Evolutionary conservation across 2,888 invertebrate genomes (phyloP).

Genomic region (Bellardia bayeri): DNA sequence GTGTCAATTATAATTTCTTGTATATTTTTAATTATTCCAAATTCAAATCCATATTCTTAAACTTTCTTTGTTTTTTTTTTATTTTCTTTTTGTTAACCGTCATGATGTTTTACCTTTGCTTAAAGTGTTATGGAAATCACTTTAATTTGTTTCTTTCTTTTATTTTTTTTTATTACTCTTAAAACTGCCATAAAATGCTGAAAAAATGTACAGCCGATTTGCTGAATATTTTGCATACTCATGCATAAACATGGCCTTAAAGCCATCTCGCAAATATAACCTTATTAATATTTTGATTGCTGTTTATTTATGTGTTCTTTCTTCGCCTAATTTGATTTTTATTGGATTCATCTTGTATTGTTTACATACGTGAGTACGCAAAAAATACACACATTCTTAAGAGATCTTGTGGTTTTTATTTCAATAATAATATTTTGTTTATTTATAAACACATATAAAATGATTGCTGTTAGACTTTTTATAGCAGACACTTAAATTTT

Average conservation of each 20-base stretch:
- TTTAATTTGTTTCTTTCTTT: constrained; percentile 20
- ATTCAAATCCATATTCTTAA: constrained; percentile 55
- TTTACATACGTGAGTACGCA: background rate
- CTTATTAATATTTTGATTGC: constrained; percentile 42
- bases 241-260: constrained; percentile 60
- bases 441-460: constrained; percentile 23
- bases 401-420: constrained; percentile 24
- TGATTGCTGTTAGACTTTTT: background rate
- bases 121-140: constrained; percentile 31
- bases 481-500: background rate
- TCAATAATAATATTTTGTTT: constrained; percentile 15
- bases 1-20: constrained; percentile 31
- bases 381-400: background rate
- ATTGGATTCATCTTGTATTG: constrained; percentile 27
- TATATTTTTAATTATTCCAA: constrained; percentile 20
- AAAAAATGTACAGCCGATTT: constrained; percentile 36
- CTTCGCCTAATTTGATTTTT: constrained; percentile 46
- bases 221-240: constrained; percentile 59
- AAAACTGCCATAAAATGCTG: constrained; percentile 58
- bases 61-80: constrained; percentile 64
- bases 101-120: background rate
- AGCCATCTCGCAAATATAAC: constrained; percentile 39
- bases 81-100: constrained; percentile 7
- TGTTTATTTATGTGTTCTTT: constrained; percentile 7
- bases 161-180: constrained; percentile 34